These are phyloP conservation scores for Agraylea sexmaculata DNA, from an alignment of 1,140 invertebrate genomes.

Conservation along the genomic window DNA sequence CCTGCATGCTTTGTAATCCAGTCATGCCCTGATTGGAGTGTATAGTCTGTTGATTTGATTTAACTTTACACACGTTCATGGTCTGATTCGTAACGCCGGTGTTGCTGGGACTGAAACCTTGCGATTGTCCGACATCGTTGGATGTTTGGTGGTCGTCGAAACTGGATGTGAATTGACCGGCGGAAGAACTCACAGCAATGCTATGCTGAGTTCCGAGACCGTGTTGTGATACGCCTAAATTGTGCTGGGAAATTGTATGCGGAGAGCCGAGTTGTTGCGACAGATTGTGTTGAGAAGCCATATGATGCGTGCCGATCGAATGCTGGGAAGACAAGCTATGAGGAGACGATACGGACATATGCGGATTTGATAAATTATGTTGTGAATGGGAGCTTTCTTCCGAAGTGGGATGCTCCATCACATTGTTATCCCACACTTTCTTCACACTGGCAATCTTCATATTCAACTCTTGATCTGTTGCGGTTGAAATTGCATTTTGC, in stretches of 20 bases:
- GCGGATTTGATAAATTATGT: slow-evolving; percentile 27
- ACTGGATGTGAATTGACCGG: slow-evolving; percentile 14
- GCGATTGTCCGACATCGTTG: slow-evolving; percentile 19
- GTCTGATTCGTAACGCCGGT: slow-evolving; percentile 26
- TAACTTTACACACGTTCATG: slow-evolving; percentile 39
- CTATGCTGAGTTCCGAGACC: slow-evolving; percentile 15
- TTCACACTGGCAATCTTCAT: slow-evolving; percentile 90
- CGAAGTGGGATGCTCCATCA: slow-evolving; percentile 51
- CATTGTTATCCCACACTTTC: slow-evolving; percentile 72
- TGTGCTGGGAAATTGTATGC: slow-evolving; percentile 15
- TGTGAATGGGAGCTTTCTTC: slow-evolving; percentile 38
- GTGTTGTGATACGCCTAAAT: slow-evolving; percentile 16
- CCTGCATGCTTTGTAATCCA: slow-evolving; percentile 20
- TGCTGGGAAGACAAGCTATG: slow-evolving; percentile 18
- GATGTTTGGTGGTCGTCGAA: slow-evolving; percentile 19
- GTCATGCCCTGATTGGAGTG: slow-evolving; percentile 16
- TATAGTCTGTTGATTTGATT: slow-evolving; percentile 33
- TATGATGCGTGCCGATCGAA: slow-evolving; percentile 26
- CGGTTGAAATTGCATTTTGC: slow-evolving; percentile 35
- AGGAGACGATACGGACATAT: slow-evolving; percentile 29
- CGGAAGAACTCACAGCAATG: slow-evolving; percentile 14
- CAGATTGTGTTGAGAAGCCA: slow-evolving; percentile 18
- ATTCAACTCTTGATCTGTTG: slow-evolving; percentile 67
- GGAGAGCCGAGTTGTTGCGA: slow-evolving; percentile 18
- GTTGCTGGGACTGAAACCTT: slow-evolving; percentile 27